Evolutionary conservation across 2,888 invertebrate species (phyloP).

Genomic region (Buathra laborator): DNA sequence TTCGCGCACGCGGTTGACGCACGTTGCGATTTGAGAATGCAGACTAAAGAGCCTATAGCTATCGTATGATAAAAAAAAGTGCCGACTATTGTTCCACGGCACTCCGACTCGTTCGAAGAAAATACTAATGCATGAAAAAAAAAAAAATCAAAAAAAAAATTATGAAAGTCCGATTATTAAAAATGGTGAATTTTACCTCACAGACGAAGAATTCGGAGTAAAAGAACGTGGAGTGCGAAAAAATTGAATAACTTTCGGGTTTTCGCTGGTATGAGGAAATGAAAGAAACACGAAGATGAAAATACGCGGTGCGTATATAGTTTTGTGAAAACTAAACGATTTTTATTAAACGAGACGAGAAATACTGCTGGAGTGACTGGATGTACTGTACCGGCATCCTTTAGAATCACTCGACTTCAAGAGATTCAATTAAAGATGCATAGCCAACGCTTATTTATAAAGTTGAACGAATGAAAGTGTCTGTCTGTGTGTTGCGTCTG

Average conservation of each 20-base stretch:
- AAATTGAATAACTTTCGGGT: slow-evolving; percentile 1
- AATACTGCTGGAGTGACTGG: slow-evolving; percentile 8
- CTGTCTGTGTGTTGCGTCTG: slow-evolving; percentile 41
- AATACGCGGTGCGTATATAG: slow-evolving; percentile 74
- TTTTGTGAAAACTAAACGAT: slow-evolving; percentile 70
- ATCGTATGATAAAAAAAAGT: slow-evolving; percentile 26
- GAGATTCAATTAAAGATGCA: slow-evolving; percentile 82
- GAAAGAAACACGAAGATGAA: slow-evolving; percentile 72
- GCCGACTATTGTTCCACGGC: neutral
- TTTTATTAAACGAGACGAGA: slow-evolving; percentile 9
- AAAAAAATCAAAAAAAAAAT: neutral
- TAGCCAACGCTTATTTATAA: slow-evolving; percentile 69
- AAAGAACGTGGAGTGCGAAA: neutral
- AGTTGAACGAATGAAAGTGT: slow-evolving; percentile 71
- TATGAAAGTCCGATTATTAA: neutral
- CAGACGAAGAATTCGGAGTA: neutral
- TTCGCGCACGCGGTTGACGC: slow-evolving; percentile 23
- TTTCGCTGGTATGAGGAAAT: slow-evolving; percentile 28
- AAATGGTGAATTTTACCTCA: neutral
- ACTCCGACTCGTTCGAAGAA: slow-evolving; percentile 38
- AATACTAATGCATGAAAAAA: neutral
- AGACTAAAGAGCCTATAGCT: neutral
- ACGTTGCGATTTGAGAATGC: neutral
- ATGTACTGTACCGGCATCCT: neutral
- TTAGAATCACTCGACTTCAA: slow-evolving; percentile 29